Percentiles rank a stretch among this genome's conserved stretches.
These are phyloP conservation scores for Drosophila equinoxialis DNA, from an alignment of 1,140 invertebrate species.

Conservation along the genomic window DNA sequence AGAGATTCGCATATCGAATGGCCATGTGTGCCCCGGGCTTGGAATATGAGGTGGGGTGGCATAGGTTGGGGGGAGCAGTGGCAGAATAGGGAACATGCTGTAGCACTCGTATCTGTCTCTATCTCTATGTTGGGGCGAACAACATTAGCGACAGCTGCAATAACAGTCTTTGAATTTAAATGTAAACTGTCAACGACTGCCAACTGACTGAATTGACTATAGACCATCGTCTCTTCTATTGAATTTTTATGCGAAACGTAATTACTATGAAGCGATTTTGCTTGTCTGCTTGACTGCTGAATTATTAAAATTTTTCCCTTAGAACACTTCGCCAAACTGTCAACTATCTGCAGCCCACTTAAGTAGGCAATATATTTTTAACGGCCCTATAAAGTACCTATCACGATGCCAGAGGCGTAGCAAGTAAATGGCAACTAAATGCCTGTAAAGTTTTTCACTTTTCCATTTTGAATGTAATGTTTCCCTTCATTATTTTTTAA, in stretches of 20 bases:
- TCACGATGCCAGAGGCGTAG: constrained; percentile 1
- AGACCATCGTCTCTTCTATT: constrained; percentile 28
- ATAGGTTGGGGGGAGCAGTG: background rate
- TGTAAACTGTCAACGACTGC: constrained; percentile 42
- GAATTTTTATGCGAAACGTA: constrained; percentile 54
- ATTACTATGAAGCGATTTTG: constrained; percentile 61
- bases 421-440: too few species aligned
- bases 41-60: too few species aligned
- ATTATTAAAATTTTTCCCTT: constrained; percentile 54
- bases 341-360: constrained; percentile 5
- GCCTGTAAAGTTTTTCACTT: too few species aligned
- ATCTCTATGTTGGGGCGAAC: constrained; percentile 7
- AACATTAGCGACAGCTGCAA: constrained; percentile 58
- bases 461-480: too few species aligned
- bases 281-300: constrained; percentile 47
- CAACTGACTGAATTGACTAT: constrained; percentile 28
- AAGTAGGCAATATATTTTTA: constrained; percentile 54
- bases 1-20: constrained; percentile 14
- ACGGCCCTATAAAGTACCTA: constrained; percentile 31
- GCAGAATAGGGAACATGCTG: background rate
- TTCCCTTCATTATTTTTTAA: too few species aligned
- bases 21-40: constrained; percentile 11
- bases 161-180: constrained; percentile 67
- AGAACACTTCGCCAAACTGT: background rate
- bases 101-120: constrained; percentile 16